Conservation (phyloP, 1,140 invertebrate genomes). For the Oppia nitens region DNA sequence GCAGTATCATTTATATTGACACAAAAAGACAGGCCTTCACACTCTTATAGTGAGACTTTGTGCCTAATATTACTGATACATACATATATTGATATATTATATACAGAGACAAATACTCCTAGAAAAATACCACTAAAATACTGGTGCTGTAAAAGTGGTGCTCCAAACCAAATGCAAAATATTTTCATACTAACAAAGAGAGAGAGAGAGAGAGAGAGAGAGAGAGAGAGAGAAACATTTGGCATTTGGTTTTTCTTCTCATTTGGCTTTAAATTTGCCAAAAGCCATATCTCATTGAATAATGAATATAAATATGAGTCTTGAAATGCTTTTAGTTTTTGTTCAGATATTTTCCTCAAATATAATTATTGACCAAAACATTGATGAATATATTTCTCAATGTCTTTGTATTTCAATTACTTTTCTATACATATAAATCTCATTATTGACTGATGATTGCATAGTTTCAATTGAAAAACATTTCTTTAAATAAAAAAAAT, state of each 20-base stretch:
- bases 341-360: neutral
- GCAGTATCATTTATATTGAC: neutral
- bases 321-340: too few species aligned
- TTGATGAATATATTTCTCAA: too few species aligned
- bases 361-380: too few species aligned
- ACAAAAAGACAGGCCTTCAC: neutral
- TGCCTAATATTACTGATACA: neutral
- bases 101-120: neutral
- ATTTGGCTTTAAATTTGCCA: neutral
- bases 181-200: neutral
- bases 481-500: too few species aligned
- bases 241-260: neutral
- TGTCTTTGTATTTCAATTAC: too few species aligned
- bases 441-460: too few species aligned
- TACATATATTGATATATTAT: neutral
- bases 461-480: too few species aligned
- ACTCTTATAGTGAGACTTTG: neutral
- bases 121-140: too few species aligned
- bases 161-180: neutral
- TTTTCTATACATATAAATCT: too few species aligned
- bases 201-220: too few species aligned
- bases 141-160: neutral
- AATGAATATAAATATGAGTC: too few species aligned
- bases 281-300: neutral
- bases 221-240: too few species aligned